These are phyloP conservation scores for Oxygymnocypris stewartii DNA, from an alignment of 2,113 vertebrate species.

Conservation along the genomic window DNA sequence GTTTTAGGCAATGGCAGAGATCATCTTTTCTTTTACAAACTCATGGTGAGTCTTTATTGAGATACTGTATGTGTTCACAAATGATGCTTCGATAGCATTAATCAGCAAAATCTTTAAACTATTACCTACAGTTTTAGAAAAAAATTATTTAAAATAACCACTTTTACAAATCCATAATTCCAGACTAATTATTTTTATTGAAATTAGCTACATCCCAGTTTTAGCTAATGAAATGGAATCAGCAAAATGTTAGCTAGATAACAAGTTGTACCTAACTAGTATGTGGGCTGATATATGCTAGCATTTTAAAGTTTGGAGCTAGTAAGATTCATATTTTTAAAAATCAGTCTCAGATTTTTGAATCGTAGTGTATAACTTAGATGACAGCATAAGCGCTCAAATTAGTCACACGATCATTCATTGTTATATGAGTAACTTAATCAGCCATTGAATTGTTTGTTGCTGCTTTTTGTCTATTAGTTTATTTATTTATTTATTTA, in stretches of 20 bases:
- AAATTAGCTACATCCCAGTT: not conserved
- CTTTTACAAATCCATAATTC: not conserved
- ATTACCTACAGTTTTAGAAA: not conserved
- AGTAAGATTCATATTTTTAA: no score
- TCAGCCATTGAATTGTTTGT: no score
- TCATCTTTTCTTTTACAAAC: conserved; percentile 72
- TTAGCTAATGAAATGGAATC: not conserved
- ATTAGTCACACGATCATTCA: not conserved
- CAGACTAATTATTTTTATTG: not conserved
- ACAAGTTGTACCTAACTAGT: not conserved
- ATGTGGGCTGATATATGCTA: no score
- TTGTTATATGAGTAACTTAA: not conserved
- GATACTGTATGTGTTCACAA: not conserved
- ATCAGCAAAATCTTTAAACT: not conserved
- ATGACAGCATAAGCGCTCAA: not conserved
- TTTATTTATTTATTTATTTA: no score
- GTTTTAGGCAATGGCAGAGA: conserved; percentile 55
- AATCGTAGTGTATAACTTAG: not conserved
- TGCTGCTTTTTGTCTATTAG: no score
- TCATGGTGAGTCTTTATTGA: conserved; percentile 70
- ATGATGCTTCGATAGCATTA: not conserved
- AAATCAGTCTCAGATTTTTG: no score
- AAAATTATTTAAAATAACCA: not conserved
- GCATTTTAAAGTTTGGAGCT: no score
- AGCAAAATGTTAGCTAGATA: not conserved